Evolutionary conservation across 2,113 vertebrate genomes (phyloP).

Genomic region (Ctenodactylus gundi): DNA sequence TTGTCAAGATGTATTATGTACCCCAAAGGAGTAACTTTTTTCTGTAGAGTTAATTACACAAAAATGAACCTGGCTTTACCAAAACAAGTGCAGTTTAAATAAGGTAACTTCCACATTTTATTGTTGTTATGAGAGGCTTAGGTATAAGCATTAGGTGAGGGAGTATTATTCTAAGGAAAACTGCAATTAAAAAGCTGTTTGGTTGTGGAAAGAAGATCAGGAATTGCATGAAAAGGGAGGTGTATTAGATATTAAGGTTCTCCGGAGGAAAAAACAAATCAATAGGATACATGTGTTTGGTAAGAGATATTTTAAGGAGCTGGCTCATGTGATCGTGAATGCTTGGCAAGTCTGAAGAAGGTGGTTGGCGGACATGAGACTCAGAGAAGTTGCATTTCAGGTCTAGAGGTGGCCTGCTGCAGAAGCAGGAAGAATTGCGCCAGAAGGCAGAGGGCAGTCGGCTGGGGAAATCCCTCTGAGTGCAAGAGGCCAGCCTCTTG

Average conservation of each 20-base stretch:
- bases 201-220: background rate
- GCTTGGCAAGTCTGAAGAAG: background rate
- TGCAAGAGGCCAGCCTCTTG: background rate
- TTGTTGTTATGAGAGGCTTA: background rate
- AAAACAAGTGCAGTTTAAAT: constrained; percentile 1
- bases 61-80: background rate
- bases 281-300: background rate
- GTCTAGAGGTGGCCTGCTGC: background rate
- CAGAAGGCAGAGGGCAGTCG: background rate
- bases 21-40: background rate
- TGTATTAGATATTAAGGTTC: background rate
- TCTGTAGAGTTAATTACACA: background rate
- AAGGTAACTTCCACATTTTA: background rate
- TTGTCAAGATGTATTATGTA: background rate
- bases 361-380: background rate
- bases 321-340: background rate
- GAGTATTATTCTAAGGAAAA: background rate
- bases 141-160: background rate
- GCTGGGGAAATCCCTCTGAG: background rate
- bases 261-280: background rate
- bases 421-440: background rate
- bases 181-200: background rate
- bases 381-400: background rate
- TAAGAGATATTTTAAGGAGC: background rate
- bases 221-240: background rate